phyloP scores from a whole-genome alignment of 2,113 vertebrate species.

The Megaceryle maxima region DNA sequence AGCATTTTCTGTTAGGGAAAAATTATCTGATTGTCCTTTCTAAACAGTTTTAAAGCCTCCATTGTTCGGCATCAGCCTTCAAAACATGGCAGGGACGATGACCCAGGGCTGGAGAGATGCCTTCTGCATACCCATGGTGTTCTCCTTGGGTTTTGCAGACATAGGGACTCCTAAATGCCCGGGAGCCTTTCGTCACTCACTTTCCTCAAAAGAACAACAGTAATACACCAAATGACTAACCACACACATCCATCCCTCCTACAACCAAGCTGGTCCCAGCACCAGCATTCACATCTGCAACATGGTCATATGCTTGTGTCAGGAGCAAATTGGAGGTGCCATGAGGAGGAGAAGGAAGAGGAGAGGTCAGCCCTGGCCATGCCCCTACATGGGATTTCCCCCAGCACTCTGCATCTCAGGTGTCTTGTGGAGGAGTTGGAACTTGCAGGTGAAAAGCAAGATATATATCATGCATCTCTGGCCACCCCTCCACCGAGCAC shows the following conservation, averaged over 20 bases:
- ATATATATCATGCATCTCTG: not conserved
- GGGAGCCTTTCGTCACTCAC: rapidly evolving
- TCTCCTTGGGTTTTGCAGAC: not conserved
- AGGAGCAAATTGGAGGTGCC: rapidly evolving
- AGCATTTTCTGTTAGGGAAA: conserved; percentile 37
- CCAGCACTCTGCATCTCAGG: no score
- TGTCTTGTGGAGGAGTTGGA: no score
- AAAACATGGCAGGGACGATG: not conserved
- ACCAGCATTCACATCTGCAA: not conserved
- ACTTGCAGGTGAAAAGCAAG: no score
- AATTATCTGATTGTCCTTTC: conserved; percentile 40
- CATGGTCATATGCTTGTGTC: rapidly evolving
- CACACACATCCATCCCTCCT: rapidly evolving
- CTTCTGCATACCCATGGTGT: not conserved
- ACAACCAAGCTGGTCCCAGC: rapidly evolving
- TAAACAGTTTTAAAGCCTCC: not conserved
- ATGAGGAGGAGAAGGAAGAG: not conserved
- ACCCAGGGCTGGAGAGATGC: not conserved
- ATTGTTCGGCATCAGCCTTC: not conserved
- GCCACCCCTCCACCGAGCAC: not conserved
- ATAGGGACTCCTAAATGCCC: not conserved
- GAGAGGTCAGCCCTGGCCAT: rapidly evolving
- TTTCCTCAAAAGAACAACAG: rapidly evolving
- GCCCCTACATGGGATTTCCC: not conserved
- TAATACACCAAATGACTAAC: not conserved